Base-by-base conservation (phyloP, 1,140 invertebrate species). In the Drosophila albomicans region DNA sequence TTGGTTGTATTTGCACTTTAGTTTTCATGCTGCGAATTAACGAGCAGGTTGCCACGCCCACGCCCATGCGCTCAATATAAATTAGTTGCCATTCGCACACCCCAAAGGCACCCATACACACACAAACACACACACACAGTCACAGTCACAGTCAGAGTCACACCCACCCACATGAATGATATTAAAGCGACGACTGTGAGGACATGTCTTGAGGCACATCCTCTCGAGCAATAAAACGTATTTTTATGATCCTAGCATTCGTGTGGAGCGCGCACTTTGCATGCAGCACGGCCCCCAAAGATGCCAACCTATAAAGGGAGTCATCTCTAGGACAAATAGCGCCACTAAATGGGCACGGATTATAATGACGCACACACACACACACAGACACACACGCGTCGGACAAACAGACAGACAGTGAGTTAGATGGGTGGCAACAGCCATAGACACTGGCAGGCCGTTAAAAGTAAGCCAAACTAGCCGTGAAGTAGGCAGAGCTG, bases 11-110 rank as follows among this genome's bases (percentile, higher is more conserved):
- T 89, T 89, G 71, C 75, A 89, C 85, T 89, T 89, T 89, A 81
- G 85, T 89, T 89, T 89, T 68, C 85, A 89, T 85, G 85, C 71
- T 79, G 81, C 78, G 85, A 89, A 89, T 89, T 89, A 88, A 88
- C 85, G 85, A 85, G 81, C 76, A 54, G 71, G 64, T 58, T 58
- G 65, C 74, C 78, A 66, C 63, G 62, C 72, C 84, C 51, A 30
- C 43, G 48, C 32, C 43, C 63, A 25, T 16, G 38, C 41, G 56
- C 68, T 61, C 79, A 43, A 88, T 81, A 87, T 89, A 89, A 89
- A 89, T 89, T 90, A 89, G 85, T 85, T 76, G 62, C 78, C 74
- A 51, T 64, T 49, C 69, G 51, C 43, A 51, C 51, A 20, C 65
- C 41, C 41, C 46, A 49, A 20, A 58, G 45, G 56, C 49, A 65